Conservation (phyloP, 2,888 invertebrate species). For the Hoplodrina ambigua region DNA sequence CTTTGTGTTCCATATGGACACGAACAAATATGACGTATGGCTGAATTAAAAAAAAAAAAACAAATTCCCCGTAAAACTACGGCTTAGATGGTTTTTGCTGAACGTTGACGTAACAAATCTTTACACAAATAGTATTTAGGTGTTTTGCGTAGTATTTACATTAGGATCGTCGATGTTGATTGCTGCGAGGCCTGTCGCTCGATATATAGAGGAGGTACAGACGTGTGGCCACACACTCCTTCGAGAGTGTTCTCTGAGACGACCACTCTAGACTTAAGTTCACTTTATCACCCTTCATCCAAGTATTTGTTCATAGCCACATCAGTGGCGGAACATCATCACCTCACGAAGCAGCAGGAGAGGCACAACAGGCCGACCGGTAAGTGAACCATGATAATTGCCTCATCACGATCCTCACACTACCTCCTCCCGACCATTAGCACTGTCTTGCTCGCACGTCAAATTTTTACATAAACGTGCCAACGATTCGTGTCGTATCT, state of each 20-base stretch:
- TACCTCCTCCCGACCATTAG: constrained; percentile 57
- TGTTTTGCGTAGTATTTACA: constrained; percentile 86
- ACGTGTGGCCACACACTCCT: constrained; percentile 78
- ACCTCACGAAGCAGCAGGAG: constrained; percentile 69
- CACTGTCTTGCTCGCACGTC: constrained; percentile 60
- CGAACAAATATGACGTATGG: neutral
- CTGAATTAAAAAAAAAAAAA: neutral
- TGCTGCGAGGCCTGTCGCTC: constrained; percentile 71
- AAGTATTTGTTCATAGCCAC: constrained; percentile 86
- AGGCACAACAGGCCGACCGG: constrained; percentile 79
- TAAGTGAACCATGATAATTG: constrained; percentile 78
- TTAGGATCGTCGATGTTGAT: constrained; percentile 81
- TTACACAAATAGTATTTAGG: constrained; percentile 83
- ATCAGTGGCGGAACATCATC: constrained; percentile 83
- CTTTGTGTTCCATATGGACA: neutral
- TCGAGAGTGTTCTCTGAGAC: constrained; percentile 81
- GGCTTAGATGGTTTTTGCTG: constrained; percentile 46
- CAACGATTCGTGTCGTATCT: constrained; percentile 34
- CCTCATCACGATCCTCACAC: constrained; percentile 63
- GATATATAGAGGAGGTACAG: constrained; percentile 78
- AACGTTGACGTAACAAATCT: constrained; percentile 76
- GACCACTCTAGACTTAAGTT: constrained; percentile 80
- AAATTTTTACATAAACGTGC: constrained; percentile 61
- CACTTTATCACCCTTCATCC: constrained; percentile 73
- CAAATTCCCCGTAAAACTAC: constrained; percentile 56